These are phyloP conservation scores for Protobothrops mucrosquamatus DNA, from an alignment of 2,113 vertebrate species.

Conservation along the genomic window DNA sequence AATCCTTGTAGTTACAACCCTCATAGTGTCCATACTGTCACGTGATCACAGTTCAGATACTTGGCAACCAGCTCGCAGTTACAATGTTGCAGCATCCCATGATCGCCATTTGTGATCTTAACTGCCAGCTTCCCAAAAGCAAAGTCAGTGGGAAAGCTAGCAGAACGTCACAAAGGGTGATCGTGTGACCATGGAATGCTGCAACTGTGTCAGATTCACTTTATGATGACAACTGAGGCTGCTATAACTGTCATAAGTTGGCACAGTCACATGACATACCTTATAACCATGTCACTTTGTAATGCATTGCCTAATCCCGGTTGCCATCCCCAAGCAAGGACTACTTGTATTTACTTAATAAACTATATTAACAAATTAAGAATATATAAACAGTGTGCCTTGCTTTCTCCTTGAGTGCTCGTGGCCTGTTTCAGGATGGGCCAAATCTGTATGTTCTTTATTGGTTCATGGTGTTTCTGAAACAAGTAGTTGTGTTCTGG, in stretches of 20 bases:
- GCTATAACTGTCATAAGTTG: background rate
- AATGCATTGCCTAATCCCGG: background rate
- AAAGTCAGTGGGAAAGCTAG: background rate
- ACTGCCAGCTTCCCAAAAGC: background rate
- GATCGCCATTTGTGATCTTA: background rate
- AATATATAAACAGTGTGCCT: background rate
- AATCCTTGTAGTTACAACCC: background rate
- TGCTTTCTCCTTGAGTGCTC: background rate
- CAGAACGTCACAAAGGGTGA: background rate
- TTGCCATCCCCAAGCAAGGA: background rate
- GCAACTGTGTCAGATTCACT: background rate
- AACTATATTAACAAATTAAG: background rate
- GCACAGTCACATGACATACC: background rate
- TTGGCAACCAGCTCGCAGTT: background rate
- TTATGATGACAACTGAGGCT: background rate
- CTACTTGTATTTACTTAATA: background rate
- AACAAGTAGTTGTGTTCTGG: background rate
- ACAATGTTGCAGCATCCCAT: background rate
- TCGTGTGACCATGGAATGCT: background rate
- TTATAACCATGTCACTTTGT: background rate
- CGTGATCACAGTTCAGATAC: background rate
- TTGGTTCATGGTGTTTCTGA: background rate
- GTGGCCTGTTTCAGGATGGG: background rate
- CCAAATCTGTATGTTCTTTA: background rate
- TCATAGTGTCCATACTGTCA: background rate